Evolutionary conservation across 2,888 invertebrate genomes (phyloP).

Genomic region (Lysandra coridon): DNA sequence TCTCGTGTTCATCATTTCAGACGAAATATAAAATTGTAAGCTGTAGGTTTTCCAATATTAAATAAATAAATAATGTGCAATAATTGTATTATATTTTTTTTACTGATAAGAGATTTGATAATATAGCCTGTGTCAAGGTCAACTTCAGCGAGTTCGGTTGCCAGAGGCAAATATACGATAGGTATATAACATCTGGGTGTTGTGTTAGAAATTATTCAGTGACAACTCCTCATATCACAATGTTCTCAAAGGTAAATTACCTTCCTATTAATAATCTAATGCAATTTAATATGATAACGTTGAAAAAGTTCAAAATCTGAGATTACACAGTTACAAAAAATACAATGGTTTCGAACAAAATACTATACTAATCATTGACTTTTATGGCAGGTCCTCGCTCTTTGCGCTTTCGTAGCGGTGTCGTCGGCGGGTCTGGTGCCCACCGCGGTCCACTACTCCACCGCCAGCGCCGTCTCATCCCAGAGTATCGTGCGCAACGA

Average conservation of each 20-base stretch:
- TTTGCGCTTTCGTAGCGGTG: slow-evolving; percentile 55
- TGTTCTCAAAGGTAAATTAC: background rate
- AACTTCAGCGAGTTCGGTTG: background rate
- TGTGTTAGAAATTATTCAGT: slow-evolving; percentile 6
- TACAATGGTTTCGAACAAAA: background rate
- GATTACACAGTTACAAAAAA: background rate
- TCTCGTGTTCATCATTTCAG: too few relatives aligned
- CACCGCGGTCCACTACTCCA: slow-evolving; percentile 57
- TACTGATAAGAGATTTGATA: slow-evolving; percentile 8
- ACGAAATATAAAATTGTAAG: too few relatives aligned
- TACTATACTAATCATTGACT: background rate
- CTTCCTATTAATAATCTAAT: background rate
- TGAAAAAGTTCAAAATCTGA: background rate
- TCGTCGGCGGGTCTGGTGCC: slow-evolving; percentile 52
- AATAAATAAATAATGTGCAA: background rate
- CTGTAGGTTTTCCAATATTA: too few relatives aligned
- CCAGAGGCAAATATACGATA: background rate
- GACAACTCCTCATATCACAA: background rate
- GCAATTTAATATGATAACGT: background rate
- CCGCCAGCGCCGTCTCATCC: slow-evolving; percentile 57
- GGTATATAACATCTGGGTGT: slow-evolving; percentile 1
- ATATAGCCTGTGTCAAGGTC: background rate
- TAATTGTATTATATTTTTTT: background rate
- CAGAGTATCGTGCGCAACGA: slow-evolving; percentile 65
- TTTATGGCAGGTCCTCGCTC: slow-evolving; percentile 41